Conservation (phyloP, 2,888 invertebrate species). For the Zonitis immaculata region DNA sequence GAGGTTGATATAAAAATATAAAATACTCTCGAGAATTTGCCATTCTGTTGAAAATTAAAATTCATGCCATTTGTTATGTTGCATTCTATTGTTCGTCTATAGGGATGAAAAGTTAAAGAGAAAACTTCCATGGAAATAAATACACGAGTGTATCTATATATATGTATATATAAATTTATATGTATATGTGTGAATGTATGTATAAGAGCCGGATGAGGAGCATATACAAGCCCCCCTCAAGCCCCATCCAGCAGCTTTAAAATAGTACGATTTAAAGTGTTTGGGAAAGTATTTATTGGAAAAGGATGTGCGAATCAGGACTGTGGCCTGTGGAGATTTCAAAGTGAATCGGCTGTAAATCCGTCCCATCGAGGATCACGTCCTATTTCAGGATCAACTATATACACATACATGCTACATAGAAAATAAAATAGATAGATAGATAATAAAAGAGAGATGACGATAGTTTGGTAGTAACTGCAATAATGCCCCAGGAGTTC, state of each 20-base stretch:
- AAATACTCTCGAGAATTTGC: background rate
- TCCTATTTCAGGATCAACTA: conserved; percentile 18
- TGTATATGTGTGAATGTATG: no score
- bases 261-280: conserved; percentile 14
- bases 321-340: conserved; percentile 25
- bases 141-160: conserved; percentile 3
- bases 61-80: background rate
- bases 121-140: background rate
- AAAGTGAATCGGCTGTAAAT: conserved; percentile 24
- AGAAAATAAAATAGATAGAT: conserved; percentile 4
- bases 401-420: background rate
- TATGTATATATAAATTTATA: no score
- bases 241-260: conserved; percentile 5
- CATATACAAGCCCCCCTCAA: background rate
- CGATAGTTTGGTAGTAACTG: conserved; percentile 13
- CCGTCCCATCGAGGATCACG: conserved; percentile 19
- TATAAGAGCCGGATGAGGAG: background rate
- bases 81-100: background rate
- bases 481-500: conserved; percentile 34
- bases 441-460: conserved; percentile 6
- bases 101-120: conserved; percentile 1
- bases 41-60: background rate
- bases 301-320: conserved; percentile 25
- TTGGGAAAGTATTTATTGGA: conserved; percentile 27
- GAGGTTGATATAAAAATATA: background rate